These are phyloP conservation scores for Lithophane socia DNA, from an alignment of 2,888 invertebrate species.

Conservation along the genomic window DNA sequence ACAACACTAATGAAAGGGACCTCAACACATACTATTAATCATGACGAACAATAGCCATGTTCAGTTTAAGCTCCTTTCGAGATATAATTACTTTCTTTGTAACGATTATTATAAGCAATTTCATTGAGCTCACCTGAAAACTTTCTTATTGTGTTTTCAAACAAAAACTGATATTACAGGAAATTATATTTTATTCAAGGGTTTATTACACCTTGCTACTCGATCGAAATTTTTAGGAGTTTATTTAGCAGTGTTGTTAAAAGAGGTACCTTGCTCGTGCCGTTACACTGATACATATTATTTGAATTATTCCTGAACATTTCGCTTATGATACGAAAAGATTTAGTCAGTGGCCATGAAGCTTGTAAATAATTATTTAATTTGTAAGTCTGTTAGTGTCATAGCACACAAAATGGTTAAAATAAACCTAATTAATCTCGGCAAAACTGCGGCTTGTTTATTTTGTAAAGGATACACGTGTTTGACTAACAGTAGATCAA, in stretches of 20 bases:
- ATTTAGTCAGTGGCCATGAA: not conserved
- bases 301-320: not conserved
- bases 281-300: not conserved
- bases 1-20: slow-evolving; percentile 69
- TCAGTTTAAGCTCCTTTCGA: slow-evolving; percentile 71
- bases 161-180: slow-evolving; percentile 60
- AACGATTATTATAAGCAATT: slow-evolving; percentile 62
- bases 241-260: slow-evolving; percentile 13
- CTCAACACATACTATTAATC: slow-evolving; percentile 72
- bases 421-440: not conserved
- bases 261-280: not conserved
- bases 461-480: not conserved
- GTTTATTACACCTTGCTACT: slow-evolving; percentile 37
- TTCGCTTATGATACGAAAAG: not conserved
- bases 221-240: slow-evolving; percentile 22
- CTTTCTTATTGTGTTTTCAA: slow-evolving; percentile 54
- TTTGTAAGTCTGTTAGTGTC: not conserved
- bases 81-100: slow-evolving; percentile 73
- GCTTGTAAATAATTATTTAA: not conserved
- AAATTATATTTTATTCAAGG: slow-evolving; percentile 60
- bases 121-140: slow-evolving; percentile 56
- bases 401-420: not conserved
- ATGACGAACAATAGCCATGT: slow-evolving; percentile 70
- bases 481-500: not conserved
- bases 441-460: not conserved